These are phyloP conservation scores for Drosophila ochracea DNA, from an alignment of 2,888 invertebrate species.

Conservation along the genomic window DNA sequence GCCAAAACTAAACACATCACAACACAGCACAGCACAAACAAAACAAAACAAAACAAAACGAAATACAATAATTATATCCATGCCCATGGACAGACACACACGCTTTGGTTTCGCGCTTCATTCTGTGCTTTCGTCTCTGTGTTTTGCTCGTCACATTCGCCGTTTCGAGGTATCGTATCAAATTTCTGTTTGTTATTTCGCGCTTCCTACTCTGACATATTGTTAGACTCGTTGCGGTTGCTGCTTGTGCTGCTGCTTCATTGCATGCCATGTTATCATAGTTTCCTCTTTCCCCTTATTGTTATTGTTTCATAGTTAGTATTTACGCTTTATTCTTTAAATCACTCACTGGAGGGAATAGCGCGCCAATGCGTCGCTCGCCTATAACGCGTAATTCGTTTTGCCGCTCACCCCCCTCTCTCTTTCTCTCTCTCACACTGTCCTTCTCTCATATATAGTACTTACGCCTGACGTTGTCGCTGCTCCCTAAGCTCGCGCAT, in stretches of 20 bases:
- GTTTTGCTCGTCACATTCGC: conserved; percentile 66
- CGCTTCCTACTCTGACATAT: conserved; percentile 22
- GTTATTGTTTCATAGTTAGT: conserved; percentile 13
- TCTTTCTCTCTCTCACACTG: neutral
- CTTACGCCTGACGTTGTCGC: conserved; percentile 51
- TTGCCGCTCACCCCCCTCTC: neutral
- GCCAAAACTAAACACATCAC: conserved; percentile 33
- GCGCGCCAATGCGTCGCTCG: conserved; percentile 26
- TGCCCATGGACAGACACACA: conserved; percentile 35
- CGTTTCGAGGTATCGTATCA: conserved; percentile 28
- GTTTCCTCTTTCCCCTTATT: conserved; percentile 10
- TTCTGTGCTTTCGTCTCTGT: conserved; percentile 46
- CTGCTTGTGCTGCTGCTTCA: conserved; percentile 1
- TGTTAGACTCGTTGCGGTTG: conserved; percentile 20
- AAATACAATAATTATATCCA: conserved; percentile 29
- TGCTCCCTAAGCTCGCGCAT: conserved; percentile 55
- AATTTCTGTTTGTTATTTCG: conserved; percentile 37
- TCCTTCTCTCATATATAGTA: conserved; percentile 25
- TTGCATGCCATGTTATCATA: conserved; percentile 30
- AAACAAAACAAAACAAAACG: conserved; percentile 16
- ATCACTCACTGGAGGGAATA: conserved; percentile 7
- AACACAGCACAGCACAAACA: conserved; percentile 4
- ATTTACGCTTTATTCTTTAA: conserved; percentile 25
- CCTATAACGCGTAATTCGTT: conserved; percentile 12
- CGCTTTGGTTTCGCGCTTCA: conserved; percentile 32